A percentile compares a stretch with the other conserved stretches of the same genome.
phyloP scores from a whole-genome alignment of 2,888 invertebrate species.

The Lepidochitona cinerea region DNA sequence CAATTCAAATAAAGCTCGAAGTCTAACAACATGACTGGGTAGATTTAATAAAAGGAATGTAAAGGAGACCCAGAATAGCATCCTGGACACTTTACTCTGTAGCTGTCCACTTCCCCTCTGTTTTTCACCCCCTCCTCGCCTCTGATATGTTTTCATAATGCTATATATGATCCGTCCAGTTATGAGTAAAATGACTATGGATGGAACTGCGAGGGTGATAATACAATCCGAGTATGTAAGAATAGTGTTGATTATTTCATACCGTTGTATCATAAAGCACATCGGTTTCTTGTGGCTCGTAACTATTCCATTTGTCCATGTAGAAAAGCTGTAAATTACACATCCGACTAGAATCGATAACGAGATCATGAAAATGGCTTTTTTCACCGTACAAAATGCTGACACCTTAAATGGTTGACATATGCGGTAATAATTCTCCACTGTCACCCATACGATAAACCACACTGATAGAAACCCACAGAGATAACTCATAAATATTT shows the following conservation, averaged over 20 bases:
- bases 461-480: constrained; percentile 85
- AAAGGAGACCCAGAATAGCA: constrained; percentile 51
- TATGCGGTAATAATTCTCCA: constrained; percentile 87
- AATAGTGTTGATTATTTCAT: constrained; percentile 28
- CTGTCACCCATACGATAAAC: constrained; percentile 88
- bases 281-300: constrained; percentile 9
- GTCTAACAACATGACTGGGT: constrained; percentile 50
- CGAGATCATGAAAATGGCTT: constrained; percentile 38
- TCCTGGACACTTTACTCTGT: constrained; percentile 41
- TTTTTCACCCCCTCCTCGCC: not conserved
- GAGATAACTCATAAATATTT: constrained; percentile 72
- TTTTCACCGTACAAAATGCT: constrained; percentile 41
- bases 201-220: constrained; percentile 32
- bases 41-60: constrained; percentile 48
- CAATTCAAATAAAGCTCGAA: constrained; percentile 21
- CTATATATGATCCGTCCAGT: constrained; percentile 21
- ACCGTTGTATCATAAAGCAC: constrained; percentile 34
- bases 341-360: constrained; percentile 31
- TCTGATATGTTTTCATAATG: not conserved
- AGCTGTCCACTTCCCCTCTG: constrained; percentile 17
- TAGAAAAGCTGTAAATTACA: constrained; percentile 43
- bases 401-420: constrained; percentile 78
- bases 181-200: constrained; percentile 23
- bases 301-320: constrained; percentile 40
- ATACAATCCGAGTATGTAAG: constrained; percentile 41